These are phyloP conservation scores for Heliconius hortense DNA, from an alignment of 2,888 invertebrate species.

Conservation along the genomic window DNA sequence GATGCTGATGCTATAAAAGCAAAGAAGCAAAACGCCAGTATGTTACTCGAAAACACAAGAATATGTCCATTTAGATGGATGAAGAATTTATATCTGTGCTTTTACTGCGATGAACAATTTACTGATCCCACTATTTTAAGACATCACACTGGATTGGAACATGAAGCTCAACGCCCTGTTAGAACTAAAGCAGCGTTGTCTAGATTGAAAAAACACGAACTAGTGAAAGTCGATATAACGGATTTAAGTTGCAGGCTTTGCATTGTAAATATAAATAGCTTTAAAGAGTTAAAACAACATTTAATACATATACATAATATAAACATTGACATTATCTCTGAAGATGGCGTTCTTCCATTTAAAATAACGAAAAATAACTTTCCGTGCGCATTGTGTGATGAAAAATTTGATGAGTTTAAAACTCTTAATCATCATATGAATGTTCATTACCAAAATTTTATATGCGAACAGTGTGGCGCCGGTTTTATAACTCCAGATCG, in stretches of 20 bases:
- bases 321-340: constrained; percentile 53
- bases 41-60: constrained; percentile 62
- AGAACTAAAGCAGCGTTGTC: constrained; percentile 57
- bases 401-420: constrained; percentile 64
- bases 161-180: constrained; percentile 45
- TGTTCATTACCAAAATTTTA: constrained; percentile 70
- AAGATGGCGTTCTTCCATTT: constrained; percentile 67
- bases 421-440: constrained; percentile 76
- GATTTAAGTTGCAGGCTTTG: constrained; percentile 64
- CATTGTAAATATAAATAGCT: constrained; percentile 50
- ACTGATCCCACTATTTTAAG: constrained; percentile 59
- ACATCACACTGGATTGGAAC: constrained; percentile 53
- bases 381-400: constrained; percentile 62
- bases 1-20: constrained; percentile 54
- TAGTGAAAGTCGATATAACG: constrained; percentile 69
- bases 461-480: constrained; percentile 71
- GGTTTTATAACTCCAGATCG: constrained; percentile 72
- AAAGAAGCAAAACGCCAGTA: constrained; percentile 57
- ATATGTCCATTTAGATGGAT: constrained; percentile 73
- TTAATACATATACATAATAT: constrained; percentile 59
- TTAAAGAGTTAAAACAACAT: constrained; percentile 59
- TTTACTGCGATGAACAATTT: constrained; percentile 66
- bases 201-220: constrained; percentile 63
- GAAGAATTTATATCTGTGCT: constrained; percentile 68
- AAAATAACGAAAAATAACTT: constrained; percentile 57